These are phyloP conservation scores for Sardina pilchardus DNA, from an alignment of 2,113 vertebrate species.

Conservation along the genomic window DNA sequence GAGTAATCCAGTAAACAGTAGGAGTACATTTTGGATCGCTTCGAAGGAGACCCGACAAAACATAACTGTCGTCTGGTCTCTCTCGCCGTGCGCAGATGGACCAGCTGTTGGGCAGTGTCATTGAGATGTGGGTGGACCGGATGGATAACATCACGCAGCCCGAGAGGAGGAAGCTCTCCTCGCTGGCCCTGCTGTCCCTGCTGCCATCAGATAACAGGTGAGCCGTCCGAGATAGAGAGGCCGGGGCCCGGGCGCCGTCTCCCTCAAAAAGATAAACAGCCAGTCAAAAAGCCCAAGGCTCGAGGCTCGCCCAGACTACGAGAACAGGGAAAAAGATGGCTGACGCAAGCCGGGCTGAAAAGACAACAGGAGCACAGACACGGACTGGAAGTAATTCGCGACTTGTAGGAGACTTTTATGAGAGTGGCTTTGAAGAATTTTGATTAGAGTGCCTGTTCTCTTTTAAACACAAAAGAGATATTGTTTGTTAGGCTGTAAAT, in stretches of 20 bases:
- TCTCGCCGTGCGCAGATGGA: conserved; percentile 72
- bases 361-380: background rate
- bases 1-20: too few species aligned
- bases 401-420: too few species aligned
- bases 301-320: background rate
- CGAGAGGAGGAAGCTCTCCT: conserved; percentile 94
- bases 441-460: background rate
- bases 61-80: background rate
- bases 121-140: conserved; percentile 99
- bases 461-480: background rate
- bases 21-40: too few species aligned
- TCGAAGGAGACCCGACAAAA: too few species aligned
- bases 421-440: background rate
- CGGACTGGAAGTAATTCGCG: too few species aligned
- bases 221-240: conserved; percentile 31
- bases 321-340: background rate
- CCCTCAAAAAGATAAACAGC: background rate
- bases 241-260: too few species aligned
- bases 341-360: background rate
- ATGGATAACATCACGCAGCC: conserved; percentile 99
- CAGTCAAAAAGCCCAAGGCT: background rate
- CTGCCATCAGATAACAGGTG: conserved; percentile 90
- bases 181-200: conserved; percentile 90
- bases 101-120: conserved; percentile 86
- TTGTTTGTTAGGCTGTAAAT: background rate